Evolutionary conservation across 64 coral and sea anemone genomes (phyloP).

Genomic region (Pocillopora verrucosa): DNA sequence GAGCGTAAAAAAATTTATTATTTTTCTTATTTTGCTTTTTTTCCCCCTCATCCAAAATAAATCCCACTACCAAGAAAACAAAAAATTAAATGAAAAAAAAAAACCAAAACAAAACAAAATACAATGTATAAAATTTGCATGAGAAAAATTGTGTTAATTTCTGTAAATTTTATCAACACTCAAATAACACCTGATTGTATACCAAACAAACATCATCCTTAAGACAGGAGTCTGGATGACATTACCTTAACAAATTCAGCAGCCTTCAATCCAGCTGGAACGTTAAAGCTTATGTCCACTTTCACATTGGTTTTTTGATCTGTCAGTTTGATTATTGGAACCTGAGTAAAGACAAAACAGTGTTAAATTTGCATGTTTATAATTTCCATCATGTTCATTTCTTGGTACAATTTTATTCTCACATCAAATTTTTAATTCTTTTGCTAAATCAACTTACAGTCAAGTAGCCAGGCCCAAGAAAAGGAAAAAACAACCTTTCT

Average conservation of each 20-base stretch:
- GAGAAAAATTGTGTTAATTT: background rate
- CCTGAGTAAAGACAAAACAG: constrained; percentile 40
- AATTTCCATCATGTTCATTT: background rate
- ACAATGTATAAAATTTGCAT: background rate
- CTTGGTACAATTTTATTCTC: background rate
- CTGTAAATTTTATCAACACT: background rate
- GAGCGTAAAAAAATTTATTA: too few relatives aligned
- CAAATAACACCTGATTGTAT: background rate
- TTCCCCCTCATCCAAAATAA: too few relatives aligned
- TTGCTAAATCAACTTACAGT: too few relatives aligned
- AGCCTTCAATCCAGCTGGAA: constrained; percentile 53
- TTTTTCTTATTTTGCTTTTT: too few relatives aligned
- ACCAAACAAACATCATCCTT: background rate
- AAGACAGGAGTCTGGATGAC: background rate
- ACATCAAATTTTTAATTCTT: background rate
- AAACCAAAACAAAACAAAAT: background rate
- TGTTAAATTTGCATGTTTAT: too few relatives aligned
- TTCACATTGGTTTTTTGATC: constrained; percentile 74
- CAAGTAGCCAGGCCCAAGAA: too few relatives aligned
- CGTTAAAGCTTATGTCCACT: constrained; percentile 81
- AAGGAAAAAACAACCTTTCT: too few relatives aligned
- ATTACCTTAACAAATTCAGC: constrained; percentile 80
- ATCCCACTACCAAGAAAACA: too few relatives aligned
- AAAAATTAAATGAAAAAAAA: background rate
- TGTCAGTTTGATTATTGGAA: constrained; percentile 85